Percentiles rank a stretch among this genome's conserved stretches.
phyloP scores from a whole-genome alignment of 2,888 invertebrate genomes.

The Himalopsyche kuldschensis region DNA sequence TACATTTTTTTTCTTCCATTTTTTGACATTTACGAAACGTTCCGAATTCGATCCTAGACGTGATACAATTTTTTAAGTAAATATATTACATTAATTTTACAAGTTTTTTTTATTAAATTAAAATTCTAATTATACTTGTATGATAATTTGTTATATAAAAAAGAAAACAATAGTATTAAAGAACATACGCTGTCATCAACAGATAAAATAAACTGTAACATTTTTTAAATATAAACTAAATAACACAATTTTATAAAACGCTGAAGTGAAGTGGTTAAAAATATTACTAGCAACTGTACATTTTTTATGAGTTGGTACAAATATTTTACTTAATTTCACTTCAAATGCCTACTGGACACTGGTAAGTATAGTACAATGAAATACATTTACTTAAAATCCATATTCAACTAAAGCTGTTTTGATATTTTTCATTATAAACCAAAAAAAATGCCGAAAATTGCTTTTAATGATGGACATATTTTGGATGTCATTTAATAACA shows the following conservation, averaged over 20 bases:
- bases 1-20: constrained; percentile 17
- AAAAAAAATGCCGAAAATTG: neutral
- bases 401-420: neutral
- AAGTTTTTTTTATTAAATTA: neutral
- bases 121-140: neutral
- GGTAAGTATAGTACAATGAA: constrained; percentile 26
- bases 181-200: constrained; percentile 8
- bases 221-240: constrained; percentile 16
- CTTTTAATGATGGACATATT: neutral
- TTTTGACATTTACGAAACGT: constrained; percentile 14
- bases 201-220: constrained; percentile 16
- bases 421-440: neutral
- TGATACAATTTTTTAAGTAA: constrained; percentile 26
- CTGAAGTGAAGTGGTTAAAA: constrained; percentile 1
- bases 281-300: neutral
- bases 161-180: neutral
- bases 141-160: neutral
- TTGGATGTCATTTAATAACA: neutral
- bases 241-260: constrained; percentile 21
- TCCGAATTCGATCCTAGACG: constrained; percentile 34
- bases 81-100: constrained; percentile 20
- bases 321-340: neutral
- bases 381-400: neutral
- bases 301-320: constrained; percentile 3
- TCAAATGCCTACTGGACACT: constrained; percentile 23